These are phyloP conservation scores for Rhegmatorhina hoffmannsi DNA, from an alignment of 2,113 vertebrate species.

Conservation along the genomic window DNA sequence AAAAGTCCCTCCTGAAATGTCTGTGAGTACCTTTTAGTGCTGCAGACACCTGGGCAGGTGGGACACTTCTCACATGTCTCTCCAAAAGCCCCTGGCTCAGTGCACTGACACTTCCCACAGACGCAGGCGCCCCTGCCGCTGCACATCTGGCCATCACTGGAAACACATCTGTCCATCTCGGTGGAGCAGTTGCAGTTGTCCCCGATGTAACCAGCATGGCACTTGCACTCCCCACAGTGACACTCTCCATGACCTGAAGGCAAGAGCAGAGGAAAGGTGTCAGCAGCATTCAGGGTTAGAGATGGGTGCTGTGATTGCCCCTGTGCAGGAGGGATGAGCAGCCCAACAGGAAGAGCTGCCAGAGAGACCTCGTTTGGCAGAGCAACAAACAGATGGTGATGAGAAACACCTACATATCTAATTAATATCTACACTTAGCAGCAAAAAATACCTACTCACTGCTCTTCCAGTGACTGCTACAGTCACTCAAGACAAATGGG, in stretches of 20 bases:
- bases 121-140: constrained; percentile 86
- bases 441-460: background rate
- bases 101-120: constrained; percentile 91
- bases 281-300: rapidly evolving
- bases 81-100: constrained; percentile 91
- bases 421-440: background rate
- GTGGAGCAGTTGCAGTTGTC: constrained; percentile 98
- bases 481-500: background rate
- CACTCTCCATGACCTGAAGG: constrained; percentile 91
- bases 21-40: constrained; percentile 85
- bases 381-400: background rate
- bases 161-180: constrained; percentile 79
- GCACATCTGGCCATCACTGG: constrained; percentile 89
- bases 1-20: background rate
- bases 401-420: background rate
- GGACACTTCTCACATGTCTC: constrained; percentile 94
- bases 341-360: background rate
- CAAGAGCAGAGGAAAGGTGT: background rate
- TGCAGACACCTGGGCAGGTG: constrained; percentile 93
- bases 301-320: rapidly evolving
- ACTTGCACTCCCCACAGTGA: constrained; percentile 96
- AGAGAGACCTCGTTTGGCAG: background rate
- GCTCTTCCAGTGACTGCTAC: background rate
- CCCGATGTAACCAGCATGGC: constrained; percentile 87
- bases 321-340: background rate